Base-by-base conservation (phyloP, 2,888 invertebrate species). In the Papilio protenor region DNA sequence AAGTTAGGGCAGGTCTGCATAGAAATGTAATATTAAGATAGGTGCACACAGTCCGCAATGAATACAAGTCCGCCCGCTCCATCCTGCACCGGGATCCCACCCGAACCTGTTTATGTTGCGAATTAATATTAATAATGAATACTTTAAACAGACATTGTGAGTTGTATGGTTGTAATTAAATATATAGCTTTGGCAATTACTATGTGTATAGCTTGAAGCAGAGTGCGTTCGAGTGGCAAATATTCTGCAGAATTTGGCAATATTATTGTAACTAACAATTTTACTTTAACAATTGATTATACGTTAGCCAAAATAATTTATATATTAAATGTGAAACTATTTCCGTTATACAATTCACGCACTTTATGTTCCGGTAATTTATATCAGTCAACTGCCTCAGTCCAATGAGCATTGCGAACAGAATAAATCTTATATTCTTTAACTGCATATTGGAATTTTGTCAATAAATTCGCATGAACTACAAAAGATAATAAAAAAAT, bases 111-210 rank as follows among this genome's bases (percentile, higher is more conserved):
- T 92, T 89, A 88, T 90, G 89, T 90, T 88, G 90, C 87, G 88
- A 91, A 91, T 92, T 92, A 92, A 92, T 93, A 91, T 91, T 91
- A 91, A 92, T 92, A 92, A 91, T 90, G 91, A 91, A 91, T 90
- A 91, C 89, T 91, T 89, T 90, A 91, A 92, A 90, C 91, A 87
- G 89, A 89, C 91, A 89, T 91, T 91, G 91, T 91, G 87, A 89
- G 90, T 89, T 90, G 90, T 91, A 89, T 91, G 89, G 90, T 91
- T 90, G 91, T 92, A 93, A 93, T 93, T 92, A 93, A 91, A 90
- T 86, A 87, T 92, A 92, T 89, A 90, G 89, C 88, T 87, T 87
- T 83, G 84, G 88, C 89, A 90, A 91, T 92, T 92, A 91, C 89
- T 80, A 89, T 89, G 90, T 91, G 87, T 88, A 45, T 45, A 11